Base-by-base conservation (phyloP, 35 echinoderm and acorn worm species). In the Holothuria glaberrima region DNA sequence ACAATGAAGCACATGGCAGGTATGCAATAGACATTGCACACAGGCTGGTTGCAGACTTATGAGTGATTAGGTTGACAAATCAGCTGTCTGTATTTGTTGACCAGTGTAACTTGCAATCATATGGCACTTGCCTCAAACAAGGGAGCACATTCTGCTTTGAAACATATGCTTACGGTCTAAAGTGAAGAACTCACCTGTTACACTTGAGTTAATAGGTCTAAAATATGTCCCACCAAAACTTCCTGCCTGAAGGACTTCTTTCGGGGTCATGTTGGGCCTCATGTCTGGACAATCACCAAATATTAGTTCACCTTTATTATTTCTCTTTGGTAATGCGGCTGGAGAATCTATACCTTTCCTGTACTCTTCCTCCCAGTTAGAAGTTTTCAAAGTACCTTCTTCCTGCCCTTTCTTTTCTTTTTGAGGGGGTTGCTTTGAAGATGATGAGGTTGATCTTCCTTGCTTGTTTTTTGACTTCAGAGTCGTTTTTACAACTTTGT, bases 171-270 rank as follows among this genome's bases (percentile, higher is more conserved):
- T n/a, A 86, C 29, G 5, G 18, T 31, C 18, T 10, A 77, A 6
- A 28, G 22, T n/a, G 12, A 80, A 80, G 5, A 48, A 46, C 59
- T 63, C 56, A 95, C 94, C 94, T 87, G 94, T 95, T 30, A 95
- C 91, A 26, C 91, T 67, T 86, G 94, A 95, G 21, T 95, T 92
- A 10, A 95, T 95, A 1, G 94, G 94, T 90, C 94, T 73, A 79
- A 92, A 95, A 58, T 95, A 95, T 6, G 94, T 95, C 58, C 94
- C 94, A 30, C 94, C 91, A 73, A 95, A 95, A 68, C 94, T 95
- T 7, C 94, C 94, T 28, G 94, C 94, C 35, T 92, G 94, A 21
- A 95, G 91, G 17, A 95, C 91, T 50, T 95, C 94, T 75, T 89
- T 83, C 21, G 94, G 94, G 20, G 91, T 86, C 90, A 95, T 84